Percentiles rank a stretch among this genome's conserved stretches.
Conservation (phyloP, 2,888 invertebrate genomes). For the Cataglyphis livida region DNA sequence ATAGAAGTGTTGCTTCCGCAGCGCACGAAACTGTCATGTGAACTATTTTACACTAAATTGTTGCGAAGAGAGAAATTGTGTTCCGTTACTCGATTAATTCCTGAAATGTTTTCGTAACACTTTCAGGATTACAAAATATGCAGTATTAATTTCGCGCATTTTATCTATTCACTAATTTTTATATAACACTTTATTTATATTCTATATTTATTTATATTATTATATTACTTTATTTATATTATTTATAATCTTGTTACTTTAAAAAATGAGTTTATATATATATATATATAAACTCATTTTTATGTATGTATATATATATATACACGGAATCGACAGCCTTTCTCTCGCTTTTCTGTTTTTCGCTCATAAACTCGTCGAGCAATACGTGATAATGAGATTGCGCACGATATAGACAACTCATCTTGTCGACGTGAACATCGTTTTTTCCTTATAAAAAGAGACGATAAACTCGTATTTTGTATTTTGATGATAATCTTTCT, state of each 20-base stretch:
- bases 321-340: conserved; percentile 1
- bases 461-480: background rate
- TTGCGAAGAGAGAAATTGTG: no score
- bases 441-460: background rate
- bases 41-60: conserved; percentile 50
- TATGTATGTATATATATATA: no score
- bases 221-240: background rate
- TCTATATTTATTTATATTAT: conserved; percentile 10
- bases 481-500: background rate
- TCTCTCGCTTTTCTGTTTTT: conserved; percentile 10
- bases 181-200: background rate
- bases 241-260: background rate
- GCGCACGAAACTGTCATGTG: conserved; percentile 22
- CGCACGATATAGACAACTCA: conserved; percentile 34
- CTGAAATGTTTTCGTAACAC: conserved; percentile 42
- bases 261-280: background rate
- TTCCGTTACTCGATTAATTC: conserved; percentile 44
- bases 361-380: background rate
- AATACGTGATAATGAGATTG: conserved; percentile 57
- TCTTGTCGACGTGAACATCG: background rate
- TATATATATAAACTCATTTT: no score
- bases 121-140: conserved; percentile 22
- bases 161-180: background rate
- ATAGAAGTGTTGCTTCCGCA: conserved; percentile 22
- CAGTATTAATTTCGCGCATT: conserved; percentile 27